phyloP scores from a whole-genome alignment of 2,888 invertebrate genomes.

The Pristionchus japonicus region DNA sequence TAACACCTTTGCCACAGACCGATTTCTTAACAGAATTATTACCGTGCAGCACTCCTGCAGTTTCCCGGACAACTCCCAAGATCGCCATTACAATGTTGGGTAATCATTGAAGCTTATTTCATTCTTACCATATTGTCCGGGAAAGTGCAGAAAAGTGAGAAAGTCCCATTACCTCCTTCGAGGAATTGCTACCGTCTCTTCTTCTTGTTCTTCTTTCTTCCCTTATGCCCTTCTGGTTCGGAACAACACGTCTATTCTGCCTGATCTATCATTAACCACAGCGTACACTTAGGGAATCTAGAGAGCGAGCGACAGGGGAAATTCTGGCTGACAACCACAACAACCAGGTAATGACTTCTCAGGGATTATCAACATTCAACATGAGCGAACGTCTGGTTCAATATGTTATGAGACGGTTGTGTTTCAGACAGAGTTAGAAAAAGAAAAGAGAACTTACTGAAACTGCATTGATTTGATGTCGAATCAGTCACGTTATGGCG shows the following conservation, averaged over 20 bases:
- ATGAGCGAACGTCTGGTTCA: too few relatives aligned
- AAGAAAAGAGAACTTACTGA: background rate
- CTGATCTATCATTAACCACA: conserved; percentile 19
- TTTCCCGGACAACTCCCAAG: too few relatives aligned
- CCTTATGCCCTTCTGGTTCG: background rate
- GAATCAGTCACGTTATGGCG: too few relatives aligned
- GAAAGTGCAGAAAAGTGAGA: too few relatives aligned
- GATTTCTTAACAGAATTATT: too few relatives aligned
- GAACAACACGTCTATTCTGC: background rate
- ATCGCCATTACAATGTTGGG: too few relatives aligned
- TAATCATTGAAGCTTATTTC: too few relatives aligned
- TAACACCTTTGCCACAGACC: too few relatives aligned
- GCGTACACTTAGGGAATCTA: background rate
- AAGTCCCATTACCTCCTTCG: background rate
- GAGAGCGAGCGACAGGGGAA: background rate
- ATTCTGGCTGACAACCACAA: background rate
- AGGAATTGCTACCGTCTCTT: background rate
- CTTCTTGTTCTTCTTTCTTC: background rate
- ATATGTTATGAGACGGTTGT: too few relatives aligned
- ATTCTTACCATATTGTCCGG: too few relatives aligned
- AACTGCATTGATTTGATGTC: background rate
- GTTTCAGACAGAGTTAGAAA: too few relatives aligned
- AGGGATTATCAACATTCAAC: background rate
- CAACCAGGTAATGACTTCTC: background rate
- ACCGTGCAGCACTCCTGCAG: too few relatives aligned